These are phyloP conservation scores for Cydia splendana DNA, from an alignment of 1,140 invertebrate genomes.

Conservation along the genomic window DNA sequence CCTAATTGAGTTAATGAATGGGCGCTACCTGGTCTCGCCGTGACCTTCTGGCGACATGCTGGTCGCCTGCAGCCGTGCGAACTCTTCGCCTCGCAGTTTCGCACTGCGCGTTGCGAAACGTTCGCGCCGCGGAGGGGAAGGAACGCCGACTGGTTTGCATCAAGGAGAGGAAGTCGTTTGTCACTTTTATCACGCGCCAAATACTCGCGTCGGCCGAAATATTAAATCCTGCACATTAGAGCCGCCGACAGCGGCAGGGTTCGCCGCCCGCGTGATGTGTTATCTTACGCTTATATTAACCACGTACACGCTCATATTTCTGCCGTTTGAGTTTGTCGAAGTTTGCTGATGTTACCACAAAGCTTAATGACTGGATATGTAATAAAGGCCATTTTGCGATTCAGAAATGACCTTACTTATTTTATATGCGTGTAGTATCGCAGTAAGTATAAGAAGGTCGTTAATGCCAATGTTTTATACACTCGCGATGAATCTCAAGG, in stretches of 20 bases:
- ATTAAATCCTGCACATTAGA: slow-evolving; percentile 23
- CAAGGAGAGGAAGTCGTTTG: slow-evolving; percentile 32
- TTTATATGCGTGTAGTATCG: neutral
- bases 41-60: neutral
- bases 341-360: neutral
- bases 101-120: neutral
- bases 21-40: neutral
- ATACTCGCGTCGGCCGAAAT: slow-evolving; percentile 27
- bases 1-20: neutral
- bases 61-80: neutral
- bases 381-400: neutral
- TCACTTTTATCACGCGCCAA: slow-evolving; percentile 33
- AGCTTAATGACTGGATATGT: neutral
- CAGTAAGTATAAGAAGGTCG: neutral
- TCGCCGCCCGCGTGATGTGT: neutral
- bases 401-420: neutral
- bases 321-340: slow-evolving; percentile 6
- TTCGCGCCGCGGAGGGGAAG: neutral
- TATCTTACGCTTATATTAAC: neutral
- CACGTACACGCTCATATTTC: neutral
- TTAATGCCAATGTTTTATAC: slow-evolving; percentile 4
- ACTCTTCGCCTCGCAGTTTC: neutral
- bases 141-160: slow-evolving; percentile 22
- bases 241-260: neutral
- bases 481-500: slow-evolving; percentile 6